Percentiles rank a stretch among this genome's conserved stretches.
Conservation (phyloP, 2,113 vertebrate species). For the human region GRCh38 chr19:56386501-56387000, state of each 20-base stretch:
- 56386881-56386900: conserved; percentile 33
- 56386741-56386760: no score
- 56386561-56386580: conserved; percentile 86
- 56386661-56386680: conserved; percentile 79
- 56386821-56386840: no score
- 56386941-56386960: background rate
- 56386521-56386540: conserved; percentile 93
- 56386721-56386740: no score
- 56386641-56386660: conserved; percentile 91
- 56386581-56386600: conserved; percentile 90
- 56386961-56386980: conserved; percentile 43
- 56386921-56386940: conserved; percentile 50
- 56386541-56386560: conserved; percentile 93
- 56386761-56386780: no score
- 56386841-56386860: background rate
- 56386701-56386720: no score
- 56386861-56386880: conserved; percentile 29
- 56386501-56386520: conserved; percentile 91
- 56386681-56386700: conserved; percentile 39
- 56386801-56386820: no score
- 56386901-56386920: conserved; percentile 32
- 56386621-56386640: conserved; percentile 92
- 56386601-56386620: conserved; percentile 89
- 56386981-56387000: background rate
- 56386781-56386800: no score